Base-by-base conservation (phyloP, 2,113 vertebrate genomes). In the Xyliphius kryptos region DNA sequence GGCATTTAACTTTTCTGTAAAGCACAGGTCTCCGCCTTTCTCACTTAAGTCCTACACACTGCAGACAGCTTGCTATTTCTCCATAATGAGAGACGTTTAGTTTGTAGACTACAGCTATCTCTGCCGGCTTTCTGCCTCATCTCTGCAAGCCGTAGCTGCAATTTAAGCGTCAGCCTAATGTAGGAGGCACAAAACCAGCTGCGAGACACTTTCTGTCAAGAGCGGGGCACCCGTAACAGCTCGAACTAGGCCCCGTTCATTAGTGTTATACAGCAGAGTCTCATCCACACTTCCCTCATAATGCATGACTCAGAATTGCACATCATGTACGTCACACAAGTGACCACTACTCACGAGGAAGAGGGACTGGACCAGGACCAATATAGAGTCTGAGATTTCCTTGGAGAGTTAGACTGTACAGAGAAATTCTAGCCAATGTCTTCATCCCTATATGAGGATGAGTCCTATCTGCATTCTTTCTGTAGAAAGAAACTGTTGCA, bases 201-300 rank as follows among this genome's bases (percentile, higher is more conserved):
- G 44, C 53, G 46, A 53, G 67, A 70, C 51, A 49, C 55, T 41
- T 61, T 65, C 49, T 65, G 62, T 67, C 65, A 69, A 22, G 67
- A 56, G 47, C 70, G 43, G 63, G 66, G 71, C 48, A 26, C 72
- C 71, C 76, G 66, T 66, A 54, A 58, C 66, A 37, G 67, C 65
- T 53, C 44, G 67, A 61, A 64, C 46, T 63, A 26, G 56, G n/a
- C 22, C 43, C 21, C 58, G 36, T 60, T 49, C 26, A 60, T 49
- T 49, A 60, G 43, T n/a, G 57, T 49, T 49, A n/a, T 47, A 36
- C 44, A 36, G 44, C 26, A 17, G 5, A 3, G 19, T 40, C n/a
- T 59, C 38, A 16, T 58, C 56, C 19, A 5, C 40, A 44, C 5
- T 32, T n/a, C n/a, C n/a, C n/a, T n/a, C n/a, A n/a, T n/a, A n/a